Evolutionary conservation across 2,113 vertebrate genomes (phyloP).

Genomic region (Phasianus colchicus): DNA sequence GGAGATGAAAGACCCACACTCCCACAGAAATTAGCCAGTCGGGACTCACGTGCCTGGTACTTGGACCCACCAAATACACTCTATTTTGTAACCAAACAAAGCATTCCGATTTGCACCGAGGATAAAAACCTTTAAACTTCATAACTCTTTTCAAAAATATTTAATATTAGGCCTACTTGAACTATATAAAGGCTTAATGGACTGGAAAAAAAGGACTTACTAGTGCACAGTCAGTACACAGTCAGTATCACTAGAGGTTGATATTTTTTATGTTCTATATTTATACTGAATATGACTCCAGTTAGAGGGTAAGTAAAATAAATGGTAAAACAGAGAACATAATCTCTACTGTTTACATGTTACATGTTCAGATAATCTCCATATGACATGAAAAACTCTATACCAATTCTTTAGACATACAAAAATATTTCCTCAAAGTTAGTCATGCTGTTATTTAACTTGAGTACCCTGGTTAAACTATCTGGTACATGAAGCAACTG

Average conservation of each 20-base stretch:
- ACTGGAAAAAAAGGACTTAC: constrained; percentile 6
- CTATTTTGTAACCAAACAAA: constrained; percentile 55
- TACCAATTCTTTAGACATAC: neutral
- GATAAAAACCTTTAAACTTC: constrained; percentile 59
- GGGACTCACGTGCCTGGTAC: neutral
- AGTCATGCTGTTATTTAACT: neutral
- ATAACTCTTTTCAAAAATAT: constrained; percentile 28
- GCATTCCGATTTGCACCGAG: constrained; percentile 26
- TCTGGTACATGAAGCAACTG: neutral
- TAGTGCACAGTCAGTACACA: neutral
- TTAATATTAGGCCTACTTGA: constrained; percentile 49
- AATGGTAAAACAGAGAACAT: neutral
- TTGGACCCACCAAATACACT: constrained; percentile 28
- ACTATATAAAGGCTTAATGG: constrained; percentile 40
- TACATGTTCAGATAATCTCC: neutral
- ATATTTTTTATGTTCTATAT: neutral
- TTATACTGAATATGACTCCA: neutral
- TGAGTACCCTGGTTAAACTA: neutral
- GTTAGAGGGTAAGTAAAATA: neutral
- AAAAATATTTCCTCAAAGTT: constrained; percentile 11
- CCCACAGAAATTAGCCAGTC: neutral
- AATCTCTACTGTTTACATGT: neutral
- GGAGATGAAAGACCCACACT: neutral
- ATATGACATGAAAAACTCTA: neutral
- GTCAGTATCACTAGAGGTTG: neutral